Conservation (phyloP, 2,888 invertebrate genomes). For the Harpalus rubripes region DNA sequence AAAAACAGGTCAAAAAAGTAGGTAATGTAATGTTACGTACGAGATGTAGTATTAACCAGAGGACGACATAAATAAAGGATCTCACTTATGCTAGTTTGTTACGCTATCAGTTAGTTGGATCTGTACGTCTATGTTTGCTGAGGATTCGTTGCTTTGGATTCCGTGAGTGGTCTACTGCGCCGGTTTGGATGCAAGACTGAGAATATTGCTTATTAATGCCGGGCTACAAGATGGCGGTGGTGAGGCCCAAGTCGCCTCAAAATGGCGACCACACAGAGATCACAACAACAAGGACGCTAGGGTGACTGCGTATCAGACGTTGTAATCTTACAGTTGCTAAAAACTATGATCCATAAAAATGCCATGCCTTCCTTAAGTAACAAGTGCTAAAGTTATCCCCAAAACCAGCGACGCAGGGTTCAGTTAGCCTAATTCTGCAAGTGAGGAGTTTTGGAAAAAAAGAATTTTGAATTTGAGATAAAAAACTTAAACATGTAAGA, state of each 20-base stretch:
- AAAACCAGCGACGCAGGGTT: no score
- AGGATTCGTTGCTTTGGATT: conserved; percentile 65
- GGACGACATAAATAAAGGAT: conserved; percentile 54
- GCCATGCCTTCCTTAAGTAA: no score
- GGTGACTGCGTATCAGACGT: no score
- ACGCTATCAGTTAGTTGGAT: conserved; percentile 36
- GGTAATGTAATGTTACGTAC: conserved; percentile 17
- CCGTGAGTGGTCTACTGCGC: conserved; percentile 33
- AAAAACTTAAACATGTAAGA: no score
- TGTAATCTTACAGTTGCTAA: no score
- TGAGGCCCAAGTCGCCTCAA: background rate
- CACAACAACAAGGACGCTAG: background rate
- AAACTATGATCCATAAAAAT: no score
- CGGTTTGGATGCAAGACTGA: conserved; percentile 22
- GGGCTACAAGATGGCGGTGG: background rate
- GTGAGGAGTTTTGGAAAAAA: no score
- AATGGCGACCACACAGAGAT: background rate
- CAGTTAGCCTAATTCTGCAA: no score
- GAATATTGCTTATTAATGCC: conserved; percentile 76
- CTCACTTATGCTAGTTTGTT: conserved; percentile 54
- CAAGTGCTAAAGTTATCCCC: no score
- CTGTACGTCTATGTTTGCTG: conserved; percentile 33
- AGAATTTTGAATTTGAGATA: no score
- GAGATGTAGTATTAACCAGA: conserved; percentile 39
- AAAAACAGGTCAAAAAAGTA: conserved; percentile 65